phyloP scores from a whole-genome alignment of 2,113 vertebrate species.

The Gymnarchus niloticus region DNA sequence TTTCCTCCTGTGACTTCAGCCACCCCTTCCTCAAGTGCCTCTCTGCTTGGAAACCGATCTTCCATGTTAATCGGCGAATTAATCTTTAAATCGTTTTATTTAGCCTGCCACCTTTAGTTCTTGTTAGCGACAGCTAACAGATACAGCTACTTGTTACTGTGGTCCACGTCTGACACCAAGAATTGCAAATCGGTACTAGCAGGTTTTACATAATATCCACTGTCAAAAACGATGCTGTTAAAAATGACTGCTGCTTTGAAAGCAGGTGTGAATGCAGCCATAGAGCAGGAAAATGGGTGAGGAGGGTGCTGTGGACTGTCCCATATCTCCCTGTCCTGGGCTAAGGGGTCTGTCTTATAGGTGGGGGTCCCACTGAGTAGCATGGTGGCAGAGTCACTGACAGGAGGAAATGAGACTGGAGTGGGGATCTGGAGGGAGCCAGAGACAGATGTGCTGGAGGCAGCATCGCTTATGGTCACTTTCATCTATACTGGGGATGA shows the following conservation, averaged over 20 bases:
- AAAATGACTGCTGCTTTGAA: not conserved
- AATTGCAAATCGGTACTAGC: not conserved
- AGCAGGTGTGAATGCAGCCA: not conserved
- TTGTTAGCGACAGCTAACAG: not conserved
- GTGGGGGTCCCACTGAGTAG: not conserved
- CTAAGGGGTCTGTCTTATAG: not conserved
- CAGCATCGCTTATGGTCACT: not conserved
- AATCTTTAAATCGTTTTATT: not conserved
- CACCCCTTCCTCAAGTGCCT: not conserved
- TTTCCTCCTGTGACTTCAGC: too few relatives aligned
- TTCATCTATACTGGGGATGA: not conserved
- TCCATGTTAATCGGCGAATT: not conserved
- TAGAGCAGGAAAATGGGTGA: too few relatives aligned
- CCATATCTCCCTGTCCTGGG: not conserved
- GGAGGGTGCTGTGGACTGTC: not conserved
- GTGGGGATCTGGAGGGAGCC: not conserved
- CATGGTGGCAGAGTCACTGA: not conserved
- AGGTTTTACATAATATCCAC: not conserved
- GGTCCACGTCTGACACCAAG: not conserved
- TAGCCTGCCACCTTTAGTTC: not conserved
- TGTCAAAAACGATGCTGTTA: too few relatives aligned
- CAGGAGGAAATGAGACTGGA: constrained; percentile 2
- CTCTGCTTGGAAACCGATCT: not conserved
- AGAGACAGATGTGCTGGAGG: not conserved
- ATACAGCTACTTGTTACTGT: not conserved